Conservation (phyloP, 1,140 invertebrate species). For the Drosophila quadrilineata region DNA sequence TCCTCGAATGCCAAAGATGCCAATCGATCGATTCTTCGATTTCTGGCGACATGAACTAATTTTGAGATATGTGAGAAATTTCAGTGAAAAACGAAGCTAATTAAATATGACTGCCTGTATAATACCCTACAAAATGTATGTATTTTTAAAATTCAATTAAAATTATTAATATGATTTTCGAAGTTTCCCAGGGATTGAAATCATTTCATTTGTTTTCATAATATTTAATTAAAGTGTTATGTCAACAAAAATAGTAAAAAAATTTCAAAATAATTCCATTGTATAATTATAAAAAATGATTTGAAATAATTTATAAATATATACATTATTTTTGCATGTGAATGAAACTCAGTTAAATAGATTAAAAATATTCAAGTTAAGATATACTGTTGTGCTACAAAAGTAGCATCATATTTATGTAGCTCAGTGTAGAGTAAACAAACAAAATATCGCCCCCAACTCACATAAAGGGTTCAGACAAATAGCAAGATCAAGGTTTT, state of each 20-base stretch:
- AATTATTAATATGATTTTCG: too few relatives aligned
- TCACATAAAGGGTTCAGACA: neutral
- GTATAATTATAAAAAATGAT: too few relatives aligned
- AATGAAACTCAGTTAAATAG: too few relatives aligned
- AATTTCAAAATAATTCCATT: too few relatives aligned
- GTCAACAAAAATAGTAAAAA: neutral
- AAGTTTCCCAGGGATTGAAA: too few relatives aligned
- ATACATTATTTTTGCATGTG: too few relatives aligned
- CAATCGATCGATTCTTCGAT: conserved; percentile 46
- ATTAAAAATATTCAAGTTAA: too few relatives aligned
- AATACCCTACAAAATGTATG: too few relatives aligned
- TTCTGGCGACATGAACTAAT: conserved; percentile 56
- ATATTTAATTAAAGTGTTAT: neutral
- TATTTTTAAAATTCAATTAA: too few relatives aligned
- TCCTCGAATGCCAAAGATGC: conserved; percentile 49
- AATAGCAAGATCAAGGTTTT: neutral
- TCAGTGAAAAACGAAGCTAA: conserved; percentile 10
- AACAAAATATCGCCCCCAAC: conserved; percentile 57
- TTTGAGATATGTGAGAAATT: conserved; percentile 67
- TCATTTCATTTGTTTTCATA: too few relatives aligned
- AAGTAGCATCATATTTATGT: neutral
- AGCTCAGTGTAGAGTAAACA: neutral
- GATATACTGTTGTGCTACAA: neutral
- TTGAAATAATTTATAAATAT: too few relatives aligned
- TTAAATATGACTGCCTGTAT: neutral